Conservation (phyloP, 2,797 vertebrate genomes). For the Mastacembelus armatus region DNA sequence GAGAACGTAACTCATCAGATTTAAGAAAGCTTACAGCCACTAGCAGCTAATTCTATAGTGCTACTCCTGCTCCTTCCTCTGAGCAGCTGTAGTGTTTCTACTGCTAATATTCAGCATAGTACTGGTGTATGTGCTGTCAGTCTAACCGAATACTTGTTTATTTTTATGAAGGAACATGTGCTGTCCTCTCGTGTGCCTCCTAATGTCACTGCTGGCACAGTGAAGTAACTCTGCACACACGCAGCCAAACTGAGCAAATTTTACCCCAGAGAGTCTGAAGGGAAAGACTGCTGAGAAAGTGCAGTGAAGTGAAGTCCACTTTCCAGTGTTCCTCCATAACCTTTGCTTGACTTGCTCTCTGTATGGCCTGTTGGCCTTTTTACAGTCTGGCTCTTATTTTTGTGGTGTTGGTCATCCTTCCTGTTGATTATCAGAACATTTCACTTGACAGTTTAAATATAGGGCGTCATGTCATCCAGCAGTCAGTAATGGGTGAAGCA, state of each 20-base stretch:
- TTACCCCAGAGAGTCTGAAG: conserved; percentile 16
- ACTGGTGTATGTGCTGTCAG: background rate
- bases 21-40: conserved; percentile 8
- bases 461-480: background rate
- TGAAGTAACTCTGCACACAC: conserved; percentile 2
- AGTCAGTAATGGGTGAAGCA: too few relatives aligned
- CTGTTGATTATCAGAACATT: conserved; percentile 15
- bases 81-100: background rate
- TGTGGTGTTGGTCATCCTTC: background rate
- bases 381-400: conserved; percentile 17
- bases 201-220: conserved; percentile 15
- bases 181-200: conserved; percentile 28
- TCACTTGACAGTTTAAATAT: background rate
- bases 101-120: background rate
- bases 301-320: background rate
- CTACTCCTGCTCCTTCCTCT: background rate
- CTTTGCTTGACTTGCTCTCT: background rate
- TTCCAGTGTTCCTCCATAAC: background rate
- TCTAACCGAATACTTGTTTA: background rate
- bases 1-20: background rate
- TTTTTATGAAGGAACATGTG: conserved; percentile 34
- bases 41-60: background rate
- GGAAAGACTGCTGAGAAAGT: conserved; percentile 6
- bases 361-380: background rate
- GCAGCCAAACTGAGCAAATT: conserved; percentile 23